A percentile compares a stretch with the other conserved stretches of the same genome.
phyloP scores from a whole-genome alignment of 1,140 invertebrate genomes.

The Chironomus striatipennis region DNA sequence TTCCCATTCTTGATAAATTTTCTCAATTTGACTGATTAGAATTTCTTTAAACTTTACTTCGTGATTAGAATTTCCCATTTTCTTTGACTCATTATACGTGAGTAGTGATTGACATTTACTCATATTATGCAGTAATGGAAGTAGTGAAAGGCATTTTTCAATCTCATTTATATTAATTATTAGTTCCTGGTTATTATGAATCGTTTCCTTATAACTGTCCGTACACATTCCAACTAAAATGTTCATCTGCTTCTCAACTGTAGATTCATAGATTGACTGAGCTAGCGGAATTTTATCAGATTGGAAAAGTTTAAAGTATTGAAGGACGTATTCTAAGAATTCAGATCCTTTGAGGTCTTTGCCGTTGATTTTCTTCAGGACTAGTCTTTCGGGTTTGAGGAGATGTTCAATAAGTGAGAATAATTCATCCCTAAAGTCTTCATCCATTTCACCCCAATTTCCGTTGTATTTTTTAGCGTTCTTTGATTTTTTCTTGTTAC shows the following conservation, averaged over 20 bases:
- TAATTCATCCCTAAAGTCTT: not conserved
- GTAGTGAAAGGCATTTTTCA: not conserved
- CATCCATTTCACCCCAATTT: not conserved
- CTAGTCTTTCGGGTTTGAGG: not conserved
- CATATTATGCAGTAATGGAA: not conserved
- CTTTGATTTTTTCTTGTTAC: not conserved
- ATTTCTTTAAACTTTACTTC: no score
- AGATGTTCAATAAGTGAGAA: not conserved
- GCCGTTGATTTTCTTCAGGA: conserved; percentile 1
- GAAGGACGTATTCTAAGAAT: not conserved
- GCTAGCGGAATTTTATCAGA: not conserved
- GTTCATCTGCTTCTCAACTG: not conserved
- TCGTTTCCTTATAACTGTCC: not conserved
- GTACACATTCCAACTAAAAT: not conserved
- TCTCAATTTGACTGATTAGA: no score
- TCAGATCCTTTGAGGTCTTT: not conserved
- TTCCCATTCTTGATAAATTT: no score
- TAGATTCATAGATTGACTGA: conserved; percentile 3
- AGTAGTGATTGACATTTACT: not conserved
- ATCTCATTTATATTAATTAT: not conserved
- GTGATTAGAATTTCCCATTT: not conserved
- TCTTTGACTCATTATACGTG: not conserved
- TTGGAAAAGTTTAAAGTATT: not conserved
- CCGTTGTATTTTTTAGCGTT: not conserved
- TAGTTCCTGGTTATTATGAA: not conserved